Evolutionary conservation across 2,888 invertebrate species (phyloP).

Genomic region (Cyaniris semiargus): DNA sequence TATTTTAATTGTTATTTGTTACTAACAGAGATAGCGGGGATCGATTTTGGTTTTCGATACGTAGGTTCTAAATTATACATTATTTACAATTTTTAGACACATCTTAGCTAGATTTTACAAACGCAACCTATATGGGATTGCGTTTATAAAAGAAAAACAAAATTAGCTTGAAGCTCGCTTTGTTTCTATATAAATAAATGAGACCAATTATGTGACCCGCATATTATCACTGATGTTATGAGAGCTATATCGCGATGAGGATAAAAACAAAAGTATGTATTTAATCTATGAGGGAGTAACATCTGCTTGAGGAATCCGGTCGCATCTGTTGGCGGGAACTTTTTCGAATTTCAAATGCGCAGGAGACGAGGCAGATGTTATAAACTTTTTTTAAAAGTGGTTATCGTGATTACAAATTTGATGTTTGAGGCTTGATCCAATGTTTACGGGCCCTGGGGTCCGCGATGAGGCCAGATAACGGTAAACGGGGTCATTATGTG

Average conservation of each 20-base stretch:
- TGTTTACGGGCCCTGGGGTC: slow-evolving; percentile 44
- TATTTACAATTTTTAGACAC: not conserved
- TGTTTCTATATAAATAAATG: slow-evolving; percentile 37
- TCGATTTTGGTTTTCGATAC: not conserved
- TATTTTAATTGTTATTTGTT: slow-evolving; percentile 1
- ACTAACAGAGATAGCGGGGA: not conserved
- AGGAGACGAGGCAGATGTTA: slow-evolving; percentile 75
- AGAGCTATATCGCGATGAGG: slow-evolving; percentile 65
- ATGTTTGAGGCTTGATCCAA: not conserved
- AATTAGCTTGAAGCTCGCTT: not conserved
- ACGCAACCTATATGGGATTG: too few species aligned
- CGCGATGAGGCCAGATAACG: slow-evolving; percentile 68
- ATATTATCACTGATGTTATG: slow-evolving; percentile 63
- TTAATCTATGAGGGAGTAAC: slow-evolving; percentile 77
- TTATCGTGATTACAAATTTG: slow-evolving; percentile 33
- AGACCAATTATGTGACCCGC: slow-evolving; percentile 68
- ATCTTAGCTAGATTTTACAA: not conserved
- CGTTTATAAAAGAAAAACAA: not conserved
- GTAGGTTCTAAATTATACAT: not conserved
- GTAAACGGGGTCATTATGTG: slow-evolving; percentile 71
- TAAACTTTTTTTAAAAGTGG: slow-evolving; percentile 35
- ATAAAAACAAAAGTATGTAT: slow-evolving; percentile 72
- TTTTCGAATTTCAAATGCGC: slow-evolving; percentile 75
- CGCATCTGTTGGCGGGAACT: slow-evolving; percentile 72
- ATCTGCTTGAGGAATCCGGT: slow-evolving; percentile 78